Conservation (phyloP, 2,113 vertebrate species). For the Hydrochoerus hydrochaeris region DNA sequence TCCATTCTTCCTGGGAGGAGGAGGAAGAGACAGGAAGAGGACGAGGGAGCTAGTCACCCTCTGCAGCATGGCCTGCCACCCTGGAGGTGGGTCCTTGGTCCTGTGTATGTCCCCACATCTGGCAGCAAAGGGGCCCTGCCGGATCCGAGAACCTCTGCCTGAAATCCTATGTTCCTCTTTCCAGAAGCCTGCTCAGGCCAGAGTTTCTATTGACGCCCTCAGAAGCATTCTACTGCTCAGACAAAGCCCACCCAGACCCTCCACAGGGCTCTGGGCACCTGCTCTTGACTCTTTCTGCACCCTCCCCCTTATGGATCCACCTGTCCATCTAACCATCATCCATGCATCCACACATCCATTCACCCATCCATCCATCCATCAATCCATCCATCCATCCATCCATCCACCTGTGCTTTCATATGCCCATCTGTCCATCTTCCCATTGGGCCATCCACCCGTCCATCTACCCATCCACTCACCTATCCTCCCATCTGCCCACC, state of each 20-base stretch:
- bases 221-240: background rate
- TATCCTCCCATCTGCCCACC: too few relatives aligned
- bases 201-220: background rate
- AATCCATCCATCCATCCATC: too few relatives aligned
- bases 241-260: background rate
- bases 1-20: background rate
- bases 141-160: too few relatives aligned
- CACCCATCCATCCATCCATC: background rate
- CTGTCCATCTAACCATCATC: background rate
- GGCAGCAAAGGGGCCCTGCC: background rate
- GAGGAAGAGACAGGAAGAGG: background rate
- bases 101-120: background rate
- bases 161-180: too few relatives aligned
- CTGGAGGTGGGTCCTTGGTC: background rate
- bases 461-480: background rate
- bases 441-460: background rate
- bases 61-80: background rate
- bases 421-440: background rate
- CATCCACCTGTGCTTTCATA: too few relatives aligned
- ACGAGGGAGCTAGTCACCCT: fast-evolving
- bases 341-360: background rate
- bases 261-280: background rate
- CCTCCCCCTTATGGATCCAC: background rate
- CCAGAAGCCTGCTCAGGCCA: background rate
- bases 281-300: background rate